Percentiles rank a stretch among this genome's conserved stretches.
These are phyloP conservation scores for Shargacucullia verbasci DNA, from an alignment of 2,888 invertebrate species.

Conservation along the genomic window DNA sequence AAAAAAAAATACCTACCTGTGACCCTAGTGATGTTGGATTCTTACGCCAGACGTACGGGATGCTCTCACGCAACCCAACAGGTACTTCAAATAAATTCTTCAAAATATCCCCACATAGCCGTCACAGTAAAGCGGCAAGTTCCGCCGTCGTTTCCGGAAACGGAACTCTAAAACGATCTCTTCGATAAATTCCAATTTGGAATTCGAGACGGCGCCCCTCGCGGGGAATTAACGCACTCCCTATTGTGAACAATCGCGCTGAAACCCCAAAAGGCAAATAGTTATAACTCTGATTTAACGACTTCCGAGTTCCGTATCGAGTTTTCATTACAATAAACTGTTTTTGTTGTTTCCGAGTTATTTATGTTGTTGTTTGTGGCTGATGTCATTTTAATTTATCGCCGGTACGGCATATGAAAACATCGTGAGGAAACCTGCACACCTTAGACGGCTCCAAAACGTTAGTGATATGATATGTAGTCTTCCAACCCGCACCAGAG, in stretches of 20 bases:
- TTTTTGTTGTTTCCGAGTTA: constrained; percentile 19
- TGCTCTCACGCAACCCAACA: too few species aligned
- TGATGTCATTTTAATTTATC: constrained; percentile 6
- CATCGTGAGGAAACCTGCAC: not conserved
- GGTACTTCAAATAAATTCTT: not conserved
- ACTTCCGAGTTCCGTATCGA: constrained; percentile 27
- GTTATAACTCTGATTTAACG: constrained; percentile 26
- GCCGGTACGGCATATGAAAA: not conserved
- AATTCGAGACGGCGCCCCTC: constrained; percentile 18
- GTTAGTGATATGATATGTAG: too few species aligned
- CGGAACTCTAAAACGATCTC: constrained; percentile 15
- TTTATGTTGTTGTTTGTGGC: constrained; percentile 12
- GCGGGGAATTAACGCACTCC: constrained; percentile 20
- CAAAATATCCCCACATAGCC: not conserved
- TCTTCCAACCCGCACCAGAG: too few species aligned
- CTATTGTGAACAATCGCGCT: constrained; percentile 14
- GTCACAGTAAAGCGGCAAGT: constrained; percentile 4
- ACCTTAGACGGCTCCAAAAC: too few species aligned
- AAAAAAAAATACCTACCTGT: too few species aligned
- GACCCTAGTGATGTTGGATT: too few species aligned
- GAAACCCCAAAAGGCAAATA: constrained; percentile 18
- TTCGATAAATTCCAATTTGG: constrained; percentile 35
- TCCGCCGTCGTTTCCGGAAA: constrained; percentile 10
- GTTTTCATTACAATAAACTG: constrained; percentile 20
- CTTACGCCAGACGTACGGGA: too few species aligned